Base-by-base conservation (phyloP, 2,113 vertebrate species). In the Laticauda laticaudata region DNA sequence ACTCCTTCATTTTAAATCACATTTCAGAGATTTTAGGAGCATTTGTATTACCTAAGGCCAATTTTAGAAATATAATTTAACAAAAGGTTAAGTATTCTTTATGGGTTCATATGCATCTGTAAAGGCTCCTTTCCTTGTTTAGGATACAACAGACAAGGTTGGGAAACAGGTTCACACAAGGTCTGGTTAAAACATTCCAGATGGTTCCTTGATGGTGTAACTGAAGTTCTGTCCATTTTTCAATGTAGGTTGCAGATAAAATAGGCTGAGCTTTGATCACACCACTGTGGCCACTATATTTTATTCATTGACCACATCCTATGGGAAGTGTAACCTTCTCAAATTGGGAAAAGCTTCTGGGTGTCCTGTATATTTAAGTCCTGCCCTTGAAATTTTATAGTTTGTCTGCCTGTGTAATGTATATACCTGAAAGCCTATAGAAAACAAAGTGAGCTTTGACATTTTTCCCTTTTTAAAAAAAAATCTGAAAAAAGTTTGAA, bases 341-440 rank as follows among this genome's bases (percentile, higher is more conserved):
- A 23, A 48, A 24, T 0, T 51, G 23, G 7, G 20, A 4, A 11
- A 20, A 24, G 55, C 86, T 29, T 61, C 85, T 1, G 12, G 23
- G 34, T 20, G 2, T 39, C 0, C 75, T 56, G n/a, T 69, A n/a
- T 24, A 34, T 87, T 95, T 93, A 85, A 92, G 92, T 92, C 88
- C 20, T 92, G 61, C 11, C 9, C 0, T 9, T 93, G 89, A 18
- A 64, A 93, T 39, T 69, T 95, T 90, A 88, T 90, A 59, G 85
- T 94, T 91, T 93, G 93, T 86, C 90, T 94, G 95, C 95, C 93
- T 15, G 34, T 34, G 87, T 2, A 12, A 92, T 96, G 95, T 93
- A 94, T 39, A 93, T 95, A 94, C 94, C 93, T 93, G 92, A 94
- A 96, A 94, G 94, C 96, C 96, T 95, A 94, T 93, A 92, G 94